Base-by-base conservation (phyloP, 2,888 invertebrate species). In the Cosmia pyralina region DNA sequence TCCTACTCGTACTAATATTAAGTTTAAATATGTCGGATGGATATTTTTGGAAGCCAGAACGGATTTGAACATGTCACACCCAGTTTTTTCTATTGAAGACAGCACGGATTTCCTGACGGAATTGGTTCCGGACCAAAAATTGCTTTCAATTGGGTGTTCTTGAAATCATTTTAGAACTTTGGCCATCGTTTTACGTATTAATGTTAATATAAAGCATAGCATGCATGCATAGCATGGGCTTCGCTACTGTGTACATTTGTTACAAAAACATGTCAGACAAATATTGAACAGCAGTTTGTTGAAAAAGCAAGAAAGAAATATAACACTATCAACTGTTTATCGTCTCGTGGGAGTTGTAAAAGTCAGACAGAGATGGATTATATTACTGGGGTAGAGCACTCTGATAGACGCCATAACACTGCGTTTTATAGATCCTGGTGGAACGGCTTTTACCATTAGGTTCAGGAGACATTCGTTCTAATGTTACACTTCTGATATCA, bases 271-370 rank as follows among this genome's bases (percentile, higher is more conserved):
- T 38, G 19, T 34, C 46, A 66, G 41, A 48, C 52, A 19, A 60
- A 66, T 66, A 55, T 46, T 73, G 19, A 50, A 62, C 74, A 80
- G 52, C 6, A 64, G 46, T 67, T 41, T 41, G n/a, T 70, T 53
- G 52, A 22, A 68, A 58, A 13, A 64, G 22, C 34, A 6, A 55
- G 22, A 19, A n/a, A 60, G 55, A 78, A 69, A 78, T 52, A 67
- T 65, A 69, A 57, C 66, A 46, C 62, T 52, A 68, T 41, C 57
- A 50, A 59, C 38, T 69, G 64, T 58, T 72, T 69, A 66, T 46
- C 46, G 62, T 69, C 59, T 59, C n/a, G 58, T n/a, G 48, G 60
- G 53, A 48, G 60, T 63, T 57, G 57, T 82, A 68, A 75, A 85
- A 67, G 71, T 77, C 73, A 73, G 41, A 28, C 28, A 28, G 17